Percentiles rank a stretch among this genome's conserved stretches.
Conservation (phyloP, 2,888 invertebrate species). For the Periphyllus acericola region DNA sequence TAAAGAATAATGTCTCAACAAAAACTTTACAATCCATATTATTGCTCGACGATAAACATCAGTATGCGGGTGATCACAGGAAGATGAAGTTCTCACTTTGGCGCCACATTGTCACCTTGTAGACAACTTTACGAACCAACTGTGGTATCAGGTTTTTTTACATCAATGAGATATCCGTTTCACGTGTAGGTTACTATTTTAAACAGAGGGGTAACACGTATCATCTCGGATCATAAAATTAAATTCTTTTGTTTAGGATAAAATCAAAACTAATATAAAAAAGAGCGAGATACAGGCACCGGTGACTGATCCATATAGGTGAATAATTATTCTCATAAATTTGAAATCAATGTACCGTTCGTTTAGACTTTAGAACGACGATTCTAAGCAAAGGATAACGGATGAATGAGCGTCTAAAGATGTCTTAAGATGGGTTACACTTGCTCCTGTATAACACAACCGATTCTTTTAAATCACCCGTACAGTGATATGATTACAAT, state of each 20-base stretch:
- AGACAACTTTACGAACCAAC: slow-evolving; percentile 52
- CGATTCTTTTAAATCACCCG: too few species aligned
- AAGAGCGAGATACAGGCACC: not conserved
- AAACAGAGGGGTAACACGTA: not conserved
- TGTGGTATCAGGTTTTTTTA: slow-evolving; percentile 33
- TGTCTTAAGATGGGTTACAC: too few species aligned
- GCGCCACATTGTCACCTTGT: slow-evolving; percentile 59
- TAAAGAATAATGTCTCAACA: slow-evolving; percentile 36
- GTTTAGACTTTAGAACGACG: too few species aligned
- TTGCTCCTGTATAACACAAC: too few species aligned
- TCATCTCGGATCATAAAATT: slow-evolving; percentile 18
- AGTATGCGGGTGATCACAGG: slow-evolving; percentile 59
- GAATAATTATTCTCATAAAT: too few species aligned
- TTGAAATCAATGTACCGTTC: not conserved
- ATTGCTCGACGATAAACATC: slow-evolving; percentile 39
- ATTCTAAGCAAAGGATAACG: too few species aligned
- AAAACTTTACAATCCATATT: slow-evolving; percentile 18
- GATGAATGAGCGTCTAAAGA: too few species aligned
- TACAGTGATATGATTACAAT: too few species aligned
- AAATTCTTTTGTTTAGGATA: slow-evolving; percentile 2
- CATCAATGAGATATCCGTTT: slow-evolving; percentile 44
- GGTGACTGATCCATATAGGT: too few species aligned
- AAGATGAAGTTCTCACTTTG: slow-evolving; percentile 54
- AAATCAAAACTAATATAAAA: not conserved
- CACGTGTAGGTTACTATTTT: slow-evolving; percentile 16